Base-by-base conservation (phyloP, 2,888 invertebrate species). In the Cantharis flavilabris region DNA sequence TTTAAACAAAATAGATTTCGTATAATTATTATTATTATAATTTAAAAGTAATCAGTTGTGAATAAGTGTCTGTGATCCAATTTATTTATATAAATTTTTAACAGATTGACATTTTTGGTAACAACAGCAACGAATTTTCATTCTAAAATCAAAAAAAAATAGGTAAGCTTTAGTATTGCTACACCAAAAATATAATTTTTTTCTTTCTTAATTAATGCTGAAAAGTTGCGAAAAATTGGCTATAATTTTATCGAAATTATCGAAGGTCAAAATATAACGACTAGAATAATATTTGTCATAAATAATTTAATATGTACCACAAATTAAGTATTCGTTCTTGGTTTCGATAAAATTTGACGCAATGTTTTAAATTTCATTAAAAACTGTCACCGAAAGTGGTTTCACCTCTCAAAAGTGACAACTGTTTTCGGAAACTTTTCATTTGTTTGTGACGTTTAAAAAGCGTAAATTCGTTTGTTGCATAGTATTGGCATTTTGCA, bases 61-160 rank as follows among this genome's bases (percentile, higher is more conserved):
- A 16, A 64, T 62, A 26, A 16, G 76, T 76, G 76, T n/a, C 30
- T 64, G 72, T 73, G 72, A 14, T 26, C n/a, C 16, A 64, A 65
- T 65, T 76, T 70, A 69, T 72, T 70, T 28, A 63, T 14, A n/a
- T 33, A 62, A 70, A 13, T 70, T 73, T 69, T 71, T 30, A 73
- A 70, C 73, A 73, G 73, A 70, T 77, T 74, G 77, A 74, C 77
- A 69, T 77, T 77, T 71, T 77, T 71, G 33, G 20, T 64, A 69
- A 23, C 49, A 62, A 23, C 65, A 67, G 67, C 72, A 73, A 73
- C 72, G 72, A 73, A 73, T 67, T 72, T 73, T 73, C 14, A 33
- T 73, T 73, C 72, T 69, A 69, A 72, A 73, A 30, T 67, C n/a
- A n/a, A 49, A 49, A n/a, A 18, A 23, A n/a, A 23, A 23, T 23